These are phyloP conservation scores for Zaprionus bogoriensis DNA, from an alignment of 2,888 invertebrate species.

Conservation along the genomic window DNA sequence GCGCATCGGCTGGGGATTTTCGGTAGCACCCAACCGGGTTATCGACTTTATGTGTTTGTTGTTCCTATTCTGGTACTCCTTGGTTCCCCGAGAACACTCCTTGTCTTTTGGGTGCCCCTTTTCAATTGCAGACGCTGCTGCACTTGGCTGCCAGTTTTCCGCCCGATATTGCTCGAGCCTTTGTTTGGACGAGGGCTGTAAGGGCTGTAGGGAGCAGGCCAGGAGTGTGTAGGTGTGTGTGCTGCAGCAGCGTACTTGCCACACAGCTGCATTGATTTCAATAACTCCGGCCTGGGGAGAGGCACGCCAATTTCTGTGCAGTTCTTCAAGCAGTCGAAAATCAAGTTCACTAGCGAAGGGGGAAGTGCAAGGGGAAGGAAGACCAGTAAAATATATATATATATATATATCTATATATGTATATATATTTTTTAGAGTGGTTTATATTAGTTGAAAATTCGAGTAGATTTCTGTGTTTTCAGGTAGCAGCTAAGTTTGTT, in stretches of 20 bases:
- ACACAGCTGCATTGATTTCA: constrained; percentile 1
- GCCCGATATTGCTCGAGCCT: constrained; percentile 45
- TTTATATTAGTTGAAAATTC: too few relatives aligned
- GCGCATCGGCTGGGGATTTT: constrained; percentile 34
- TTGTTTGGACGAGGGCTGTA: constrained; percentile 23
- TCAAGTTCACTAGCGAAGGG: too few relatives aligned
- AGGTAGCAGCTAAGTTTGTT: too few relatives aligned
- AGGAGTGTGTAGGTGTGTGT: constrained; percentile 30
- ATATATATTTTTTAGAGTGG: too few relatives aligned
- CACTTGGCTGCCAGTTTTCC: constrained; percentile 28
- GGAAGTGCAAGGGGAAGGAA: too few relatives aligned
- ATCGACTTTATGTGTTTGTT: constrained; percentile 77
- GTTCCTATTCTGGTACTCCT: too few relatives aligned
- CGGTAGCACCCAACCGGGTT: constrained; percentile 64
- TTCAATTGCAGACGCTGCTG: constrained; percentile 66
- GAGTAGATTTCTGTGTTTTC: too few relatives aligned
- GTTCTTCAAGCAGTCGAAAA: too few relatives aligned
- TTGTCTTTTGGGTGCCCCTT: constrained; percentile 56
- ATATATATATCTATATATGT: too few relatives aligned
- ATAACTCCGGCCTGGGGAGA: not conserved
- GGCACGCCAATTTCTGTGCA: not conserved
- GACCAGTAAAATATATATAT: too few relatives aligned
- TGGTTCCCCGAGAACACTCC: constrained; percentile 43
- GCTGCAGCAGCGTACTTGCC: too few relatives aligned
- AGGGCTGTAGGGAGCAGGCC: constrained; percentile 14